Evolutionary conservation across 2,113 vertebrate species (phyloP), one percentile per base, ranked within the genome.

Genomic region (Oryzias melastigma): DNA sequence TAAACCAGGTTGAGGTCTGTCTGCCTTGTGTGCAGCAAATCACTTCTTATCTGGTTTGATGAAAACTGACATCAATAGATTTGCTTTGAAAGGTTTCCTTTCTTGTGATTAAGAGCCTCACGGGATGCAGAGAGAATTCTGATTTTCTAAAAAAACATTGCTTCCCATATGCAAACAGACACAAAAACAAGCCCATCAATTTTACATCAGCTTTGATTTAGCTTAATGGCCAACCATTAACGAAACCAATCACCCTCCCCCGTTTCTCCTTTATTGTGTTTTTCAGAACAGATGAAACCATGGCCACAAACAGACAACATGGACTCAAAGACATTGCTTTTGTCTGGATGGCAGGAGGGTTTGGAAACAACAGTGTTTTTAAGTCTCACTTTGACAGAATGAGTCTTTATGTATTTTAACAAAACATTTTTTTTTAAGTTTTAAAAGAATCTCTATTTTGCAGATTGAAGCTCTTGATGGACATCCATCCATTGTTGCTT

Each of bases 121-220:
- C 52, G 52, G 66, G 59, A 74, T 13, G 69, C 76, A 48, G 43
- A 3, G 49, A 68, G 71, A 80, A 78, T 82, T 62, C 56, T 29
- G 73, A 84, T 73, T 78, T 58, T 16, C 58, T 66, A 60, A 72
- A 6, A 62, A 73, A 77, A 71, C 35, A 35, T 35, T 68, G 73
- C 75, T 78, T 78, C 80, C 77, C 81, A 75, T 82, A 84, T 74
- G 73, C 76, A 84, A 83, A 83, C 65, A 58, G 63, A 70, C 41
- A 35, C 3, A 71, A 77, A 84, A 82, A 84, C 81, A 83, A 82
- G 80, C 83, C 82, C 78, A 84, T 85, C 79, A 84, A 77, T 80
- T 82, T 82, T 64, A 64, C 81, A 82, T 84, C 83, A 82, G 79
- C 74, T 80, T 77, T 80, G 58, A 77, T 87, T 81, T 77, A 55